These are phyloP conservation scores for Drosophila emarginata DNA, from an alignment of 2,888 invertebrate genomes.

Conservation along the genomic window DNA sequence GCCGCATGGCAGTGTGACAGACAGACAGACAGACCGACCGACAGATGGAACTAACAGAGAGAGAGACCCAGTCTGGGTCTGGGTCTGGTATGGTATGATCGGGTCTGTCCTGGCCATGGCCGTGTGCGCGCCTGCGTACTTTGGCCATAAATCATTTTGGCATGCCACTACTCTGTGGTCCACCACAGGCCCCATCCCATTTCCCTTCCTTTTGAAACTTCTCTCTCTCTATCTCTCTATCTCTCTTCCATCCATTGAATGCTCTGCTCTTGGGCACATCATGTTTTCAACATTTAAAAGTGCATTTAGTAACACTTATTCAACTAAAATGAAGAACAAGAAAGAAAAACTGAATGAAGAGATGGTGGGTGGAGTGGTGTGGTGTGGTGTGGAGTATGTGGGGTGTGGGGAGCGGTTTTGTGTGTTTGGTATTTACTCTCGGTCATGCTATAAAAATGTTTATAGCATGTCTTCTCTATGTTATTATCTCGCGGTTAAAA, in stretches of 20 bases:
- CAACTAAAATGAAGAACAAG: constrained; percentile 50
- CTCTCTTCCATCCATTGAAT: constrained; percentile 20
- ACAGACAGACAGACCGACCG: not conserved
- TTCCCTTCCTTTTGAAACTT: constrained; percentile 17
- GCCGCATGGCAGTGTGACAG: constrained; percentile 25
- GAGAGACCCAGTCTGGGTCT: constrained; percentile 18
- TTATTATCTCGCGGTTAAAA: constrained; percentile 66
- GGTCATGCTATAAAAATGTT: constrained; percentile 74
- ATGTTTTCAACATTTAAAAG: constrained; percentile 78
- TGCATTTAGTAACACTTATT: constrained; percentile 81
- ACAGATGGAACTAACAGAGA: not conserved
- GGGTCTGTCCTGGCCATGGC: constrained; percentile 52
- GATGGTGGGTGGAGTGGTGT: constrained; percentile 15
- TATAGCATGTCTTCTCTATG: constrained; percentile 75
- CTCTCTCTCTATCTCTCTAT: constrained; percentile 26
- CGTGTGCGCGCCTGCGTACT: constrained; percentile 77
- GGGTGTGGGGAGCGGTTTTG: constrained; percentile 15
- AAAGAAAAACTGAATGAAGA: constrained; percentile 6
- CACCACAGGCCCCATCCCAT: not conserved
- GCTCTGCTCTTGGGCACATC: constrained; percentile 33
- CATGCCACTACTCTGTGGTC: constrained; percentile 60
- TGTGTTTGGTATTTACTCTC: constrained; percentile 13
- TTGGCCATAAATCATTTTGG: constrained; percentile 80
- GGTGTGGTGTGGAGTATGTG: too few relatives aligned
- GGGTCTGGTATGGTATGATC: constrained; percentile 2